Evolutionary conservation across 1,140 invertebrate species (phyloP).

Genomic region (Eurosta solidaginis): DNA sequence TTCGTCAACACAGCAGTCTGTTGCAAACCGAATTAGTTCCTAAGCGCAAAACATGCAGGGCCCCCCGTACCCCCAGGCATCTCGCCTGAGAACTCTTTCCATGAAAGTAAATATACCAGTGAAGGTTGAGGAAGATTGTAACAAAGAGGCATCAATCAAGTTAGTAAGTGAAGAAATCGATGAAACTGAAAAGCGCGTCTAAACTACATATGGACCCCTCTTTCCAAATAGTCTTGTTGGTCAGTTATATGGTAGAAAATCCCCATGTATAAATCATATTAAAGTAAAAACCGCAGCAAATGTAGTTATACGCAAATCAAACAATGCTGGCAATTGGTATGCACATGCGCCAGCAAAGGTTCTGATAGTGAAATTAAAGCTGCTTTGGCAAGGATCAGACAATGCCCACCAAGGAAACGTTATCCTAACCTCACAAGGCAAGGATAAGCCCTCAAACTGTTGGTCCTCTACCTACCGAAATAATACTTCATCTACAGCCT

Average conservation of each 20-base stretch:
- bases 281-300: constrained; percentile 77
- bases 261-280: constrained; percentile 80
- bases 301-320: constrained; percentile 79
- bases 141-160: constrained; percentile 29
- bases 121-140: not conserved
- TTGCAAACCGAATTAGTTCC: constrained; percentile 45
- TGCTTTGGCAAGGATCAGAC: constrained; percentile 80
- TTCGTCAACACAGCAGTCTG: too few species aligned
- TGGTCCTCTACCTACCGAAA: constrained; percentile 55
- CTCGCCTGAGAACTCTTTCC: constrained; percentile 57
- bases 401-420: constrained; percentile 78
- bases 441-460: constrained; percentile 67
- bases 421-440: constrained; percentile 81
- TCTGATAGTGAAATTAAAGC: constrained; percentile 74
- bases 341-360: constrained; percentile 81
- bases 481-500: constrained; percentile 61
- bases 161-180: constrained; percentile 18
- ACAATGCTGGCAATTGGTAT: constrained; percentile 70
- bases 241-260: constrained; percentile 83
- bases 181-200: constrained; percentile 43
- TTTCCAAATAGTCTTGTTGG: constrained; percentile 82
- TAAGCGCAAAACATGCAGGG: constrained; percentile 45
- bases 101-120: constrained; percentile 50
- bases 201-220: constrained; percentile 73
- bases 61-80: constrained; percentile 56